Evolutionary conservation across 2,888 invertebrate genomes (phyloP).

Genomic region (Cerastoderma edule): DNA sequence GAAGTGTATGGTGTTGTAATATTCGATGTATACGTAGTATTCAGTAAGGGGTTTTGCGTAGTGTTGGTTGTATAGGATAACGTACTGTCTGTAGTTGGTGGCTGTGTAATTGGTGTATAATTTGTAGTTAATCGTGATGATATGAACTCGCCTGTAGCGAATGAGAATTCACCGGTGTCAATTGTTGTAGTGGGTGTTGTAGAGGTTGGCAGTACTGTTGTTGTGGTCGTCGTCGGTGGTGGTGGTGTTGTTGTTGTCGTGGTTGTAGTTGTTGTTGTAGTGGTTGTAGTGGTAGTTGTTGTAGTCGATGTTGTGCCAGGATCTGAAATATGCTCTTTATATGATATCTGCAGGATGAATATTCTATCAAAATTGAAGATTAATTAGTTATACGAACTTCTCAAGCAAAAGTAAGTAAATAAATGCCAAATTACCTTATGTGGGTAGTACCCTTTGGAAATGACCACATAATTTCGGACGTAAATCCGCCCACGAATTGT

Average conservation of each 20-base stretch:
- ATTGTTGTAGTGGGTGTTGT: background rate
- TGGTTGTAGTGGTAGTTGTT: background rate
- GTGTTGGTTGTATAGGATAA: background rate
- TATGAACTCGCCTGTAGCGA: too few species aligned
- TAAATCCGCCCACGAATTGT: background rate
- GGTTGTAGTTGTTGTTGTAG: background rate
- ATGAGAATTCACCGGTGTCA: background rate
- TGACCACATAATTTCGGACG: background rate
- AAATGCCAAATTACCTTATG: too few species aligned
- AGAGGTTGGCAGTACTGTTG: too few species aligned
- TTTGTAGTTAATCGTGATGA: background rate
- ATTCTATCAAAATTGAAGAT: background rate
- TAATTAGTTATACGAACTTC: background rate
- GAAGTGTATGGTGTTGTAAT: too few species aligned
- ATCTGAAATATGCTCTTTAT: background rate
- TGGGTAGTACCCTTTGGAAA: background rate
- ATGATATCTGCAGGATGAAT: background rate
- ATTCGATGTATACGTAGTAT: too few species aligned
- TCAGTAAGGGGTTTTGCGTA: too few species aligned
- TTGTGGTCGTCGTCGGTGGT: background rate
- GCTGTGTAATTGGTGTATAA: background rate
- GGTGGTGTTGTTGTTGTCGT: background rate
- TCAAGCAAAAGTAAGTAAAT: too few species aligned
- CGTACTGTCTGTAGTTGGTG: background rate
- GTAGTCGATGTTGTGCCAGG: background rate